Evolutionary conservation across 1,140 invertebrate species (phyloP).

Genomic region (Microvelia longipes): DNA sequence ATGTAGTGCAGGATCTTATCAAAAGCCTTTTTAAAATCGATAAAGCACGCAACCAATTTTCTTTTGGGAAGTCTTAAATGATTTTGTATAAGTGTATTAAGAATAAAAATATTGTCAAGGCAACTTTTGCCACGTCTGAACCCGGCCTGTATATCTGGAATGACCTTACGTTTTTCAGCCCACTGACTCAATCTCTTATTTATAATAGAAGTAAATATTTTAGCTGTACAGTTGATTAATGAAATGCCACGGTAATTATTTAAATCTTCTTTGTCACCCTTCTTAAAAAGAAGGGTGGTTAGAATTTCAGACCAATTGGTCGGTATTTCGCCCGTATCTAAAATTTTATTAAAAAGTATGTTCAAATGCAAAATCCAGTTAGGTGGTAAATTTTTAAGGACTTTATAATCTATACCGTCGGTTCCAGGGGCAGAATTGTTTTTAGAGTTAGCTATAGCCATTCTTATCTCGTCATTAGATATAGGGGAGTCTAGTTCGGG

Average conservation of each 20-base stretch:
- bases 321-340: constrained; percentile 10
- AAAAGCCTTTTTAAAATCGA: background rate
- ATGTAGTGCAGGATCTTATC: background rate
- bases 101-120: constrained; percentile 17
- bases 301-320: background rate
- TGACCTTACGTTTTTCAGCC: constrained; percentile 13
- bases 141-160: constrained; percentile 20
- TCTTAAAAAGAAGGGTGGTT: constrained; percentile 14
- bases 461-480: background rate
- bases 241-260: constrained; percentile 21
- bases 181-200: constrained; percentile 15
- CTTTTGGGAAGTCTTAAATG: background rate
- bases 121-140: constrained; percentile 16
- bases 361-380: constrained; percentile 2
- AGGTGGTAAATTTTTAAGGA: constrained; percentile 12
- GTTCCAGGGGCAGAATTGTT: constrained; percentile 16
- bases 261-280: constrained; percentile 15
- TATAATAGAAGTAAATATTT: constrained; percentile 21
- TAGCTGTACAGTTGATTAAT: constrained; percentile 18
- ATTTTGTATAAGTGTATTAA: constrained; percentile 6
- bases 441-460: background rate
- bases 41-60: background rate
- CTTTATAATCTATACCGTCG: constrained; percentile 12
- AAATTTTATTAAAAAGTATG: constrained; percentile 11
- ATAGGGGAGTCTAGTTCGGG: constrained; percentile 7